Evolutionary conservation across 2,113 vertebrate genomes (phyloP), one percentile per base, ranked within the genome.

Genomic region (Lepidiolamprologus cunningtoni): DNA sequence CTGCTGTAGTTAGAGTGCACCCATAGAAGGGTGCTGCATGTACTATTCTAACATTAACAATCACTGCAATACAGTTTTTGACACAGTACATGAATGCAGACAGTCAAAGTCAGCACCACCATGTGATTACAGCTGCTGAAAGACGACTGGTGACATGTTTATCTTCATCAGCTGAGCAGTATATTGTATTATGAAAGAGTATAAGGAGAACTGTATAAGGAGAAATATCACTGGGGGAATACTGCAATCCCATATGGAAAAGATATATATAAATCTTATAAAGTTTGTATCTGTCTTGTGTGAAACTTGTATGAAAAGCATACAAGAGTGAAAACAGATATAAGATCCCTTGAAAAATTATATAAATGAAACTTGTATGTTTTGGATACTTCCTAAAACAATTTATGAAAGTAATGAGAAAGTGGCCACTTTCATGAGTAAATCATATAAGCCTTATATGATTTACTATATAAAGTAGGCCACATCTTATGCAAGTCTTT

Each of bases 71-170:
- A 31, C 21, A 81, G 50, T 14, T 81, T 73, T 23, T 76, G 11
- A 81, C 21, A 52, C 28, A 40, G 11, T 45, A 31, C 54, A 81
- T 45, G 23, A 45, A 54, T 12, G 14, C n/a, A 47, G 76, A 23
- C 16, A 35, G 23, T 4, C 4, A 26, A 8, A 11, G 26, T 31
- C 45, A 78, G 10, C 71, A 78, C 3, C 45, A 12, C 16, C 16
- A 31, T 31, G 40, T 50, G 16, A 50, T 78, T 50, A 78, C 45
- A 50, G 2, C 26, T 78, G 23, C 57, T 45, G 8, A 37, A 66
- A 83, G 76, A 76, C 17, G 19, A 71, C 47, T 80, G n/a, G 57
- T 47, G 81, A 76, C 61, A 50, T 89, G 81, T 12, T 87, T 61
- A 66, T 84, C 54, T 63, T 91, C 55, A 42, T 81, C 81, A 76